Evolutionary conservation across 2,113 vertebrate species (phyloP).

Genomic region (Gopherus flavomarginatus): DNA sequence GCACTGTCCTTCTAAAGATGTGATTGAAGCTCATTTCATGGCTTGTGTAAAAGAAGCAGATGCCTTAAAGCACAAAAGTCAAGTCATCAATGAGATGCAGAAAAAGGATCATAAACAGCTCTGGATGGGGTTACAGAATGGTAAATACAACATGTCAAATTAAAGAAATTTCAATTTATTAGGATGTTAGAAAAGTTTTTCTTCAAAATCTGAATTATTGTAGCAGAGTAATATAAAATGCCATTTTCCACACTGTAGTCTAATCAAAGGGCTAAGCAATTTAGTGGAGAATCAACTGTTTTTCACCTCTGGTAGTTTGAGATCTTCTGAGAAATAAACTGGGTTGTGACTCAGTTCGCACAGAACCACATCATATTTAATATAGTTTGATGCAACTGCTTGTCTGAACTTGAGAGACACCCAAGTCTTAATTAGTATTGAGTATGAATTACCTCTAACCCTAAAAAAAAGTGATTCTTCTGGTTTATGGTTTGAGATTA

Average conservation of each 20-base stretch:
- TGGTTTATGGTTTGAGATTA: neutral
- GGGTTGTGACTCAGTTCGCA: neutral
- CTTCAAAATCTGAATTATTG: neutral
- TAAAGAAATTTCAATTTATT: neutral
- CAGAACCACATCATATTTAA: neutral
- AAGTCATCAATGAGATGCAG: conserved; percentile 99
- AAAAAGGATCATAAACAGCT: conserved; percentile 99
- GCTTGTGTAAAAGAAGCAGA: conserved; percentile 99
- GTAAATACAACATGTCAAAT: conserved; percentile 74
- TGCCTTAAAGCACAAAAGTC: conserved; percentile 97
- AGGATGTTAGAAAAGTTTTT: neutral
- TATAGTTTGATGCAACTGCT: neutral
- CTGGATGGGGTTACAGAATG: conserved; percentile 99
- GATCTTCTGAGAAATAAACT: neutral
- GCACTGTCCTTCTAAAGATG: conserved; percentile 92
- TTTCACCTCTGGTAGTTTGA: neutral
- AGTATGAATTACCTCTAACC: neutral
- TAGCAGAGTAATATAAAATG: neutral
- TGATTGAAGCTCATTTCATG: conserved; percentile 99
- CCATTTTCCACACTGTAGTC: neutral
- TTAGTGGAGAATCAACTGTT: neutral
- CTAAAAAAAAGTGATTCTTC: neutral
- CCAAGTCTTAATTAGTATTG: neutral
- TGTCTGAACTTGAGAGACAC: neutral
- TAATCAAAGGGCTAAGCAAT: neutral